These are phyloP conservation scores for Loriculus beryllinus DNA, from an alignment of 2,797 vertebrate genomes.

Conservation along the genomic window DNA sequence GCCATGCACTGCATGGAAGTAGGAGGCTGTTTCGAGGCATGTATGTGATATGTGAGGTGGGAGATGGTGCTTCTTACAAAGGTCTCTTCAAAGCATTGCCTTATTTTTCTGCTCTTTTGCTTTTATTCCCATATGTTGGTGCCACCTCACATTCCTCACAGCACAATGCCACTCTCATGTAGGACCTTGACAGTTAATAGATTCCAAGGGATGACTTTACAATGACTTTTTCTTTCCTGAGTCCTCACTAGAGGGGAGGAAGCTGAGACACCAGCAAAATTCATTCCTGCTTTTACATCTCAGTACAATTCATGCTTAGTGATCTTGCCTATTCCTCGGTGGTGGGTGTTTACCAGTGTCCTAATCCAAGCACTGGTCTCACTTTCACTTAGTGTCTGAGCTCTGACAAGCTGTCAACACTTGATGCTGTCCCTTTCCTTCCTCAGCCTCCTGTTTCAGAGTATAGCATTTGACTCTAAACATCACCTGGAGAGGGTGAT, in stretches of 20 bases:
- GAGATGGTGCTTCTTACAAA: background rate
- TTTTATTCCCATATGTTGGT: background rate
- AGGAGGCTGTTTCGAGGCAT: background rate
- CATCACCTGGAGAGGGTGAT: background rate
- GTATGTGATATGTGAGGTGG: rapidly evolving
- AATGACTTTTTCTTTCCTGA: background rate
- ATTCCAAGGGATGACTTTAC: background rate
- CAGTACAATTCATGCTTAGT: background rate
- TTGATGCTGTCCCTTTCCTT: background rate
- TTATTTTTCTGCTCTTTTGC: background rate
- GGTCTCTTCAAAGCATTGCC: background rate
- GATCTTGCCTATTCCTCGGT: background rate
- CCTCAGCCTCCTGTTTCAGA: background rate
- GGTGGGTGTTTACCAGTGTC: background rate
- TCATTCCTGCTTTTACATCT: background rate
- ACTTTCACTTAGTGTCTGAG: background rate
- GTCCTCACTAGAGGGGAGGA: background rate
- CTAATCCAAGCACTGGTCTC: background rate
- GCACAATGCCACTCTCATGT: background rate
- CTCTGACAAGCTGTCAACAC: background rate
- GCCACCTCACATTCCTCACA: background rate
- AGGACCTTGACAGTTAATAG: background rate
- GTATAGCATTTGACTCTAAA: background rate
- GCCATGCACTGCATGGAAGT: rapidly evolving
- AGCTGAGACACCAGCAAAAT: background rate